A percentile compares a stretch with the other conserved stretches of the same genome.
Conservation (phyloP, 1,140 invertebrate species). For the Mactra quadrangularis region DNA sequence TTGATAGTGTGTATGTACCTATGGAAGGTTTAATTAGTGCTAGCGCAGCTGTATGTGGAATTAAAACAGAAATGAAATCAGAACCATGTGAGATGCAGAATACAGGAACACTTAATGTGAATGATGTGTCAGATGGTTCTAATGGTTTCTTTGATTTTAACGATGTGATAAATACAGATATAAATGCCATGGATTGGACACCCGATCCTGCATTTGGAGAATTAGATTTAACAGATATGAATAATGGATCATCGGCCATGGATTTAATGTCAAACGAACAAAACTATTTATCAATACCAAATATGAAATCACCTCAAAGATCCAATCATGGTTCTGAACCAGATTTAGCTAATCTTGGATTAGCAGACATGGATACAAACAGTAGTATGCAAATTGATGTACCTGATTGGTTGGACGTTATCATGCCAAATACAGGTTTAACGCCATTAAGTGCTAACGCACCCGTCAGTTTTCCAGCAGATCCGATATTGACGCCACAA, state of each 20-base stretch:
- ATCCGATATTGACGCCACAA: conserved; percentile 86
- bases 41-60: background rate
- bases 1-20: conserved; percentile 37
- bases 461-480: conserved; percentile 84
- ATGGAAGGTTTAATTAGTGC: conserved; percentile 36
- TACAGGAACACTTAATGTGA: conserved; percentile 11
- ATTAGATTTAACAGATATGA: conserved; percentile 73
- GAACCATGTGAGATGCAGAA: conserved; percentile 31
- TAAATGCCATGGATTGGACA: conserved; percentile 80
- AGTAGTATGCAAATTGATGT: conserved; percentile 88
- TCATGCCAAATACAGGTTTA: conserved; percentile 85
- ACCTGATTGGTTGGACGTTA: conserved; percentile 89
- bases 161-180: conserved; percentile 77
- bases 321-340: conserved; percentile 69
- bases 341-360: conserved; percentile 69
- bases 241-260: conserved; percentile 57
- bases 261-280: conserved; percentile 59
- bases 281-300: conserved; percentile 36
- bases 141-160: conserved; percentile 76
- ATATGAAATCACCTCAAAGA: conserved; percentile 51
- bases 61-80: conserved; percentile 35
- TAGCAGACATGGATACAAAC: conserved; percentile 72
- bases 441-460: conserved; percentile 79
- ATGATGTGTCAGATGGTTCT: conserved; percentile 37
- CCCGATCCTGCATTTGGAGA: conserved; percentile 71